Conservation (phyloP, 1,140 invertebrate species). For the Pentalonia nigronervosa region DNA sequence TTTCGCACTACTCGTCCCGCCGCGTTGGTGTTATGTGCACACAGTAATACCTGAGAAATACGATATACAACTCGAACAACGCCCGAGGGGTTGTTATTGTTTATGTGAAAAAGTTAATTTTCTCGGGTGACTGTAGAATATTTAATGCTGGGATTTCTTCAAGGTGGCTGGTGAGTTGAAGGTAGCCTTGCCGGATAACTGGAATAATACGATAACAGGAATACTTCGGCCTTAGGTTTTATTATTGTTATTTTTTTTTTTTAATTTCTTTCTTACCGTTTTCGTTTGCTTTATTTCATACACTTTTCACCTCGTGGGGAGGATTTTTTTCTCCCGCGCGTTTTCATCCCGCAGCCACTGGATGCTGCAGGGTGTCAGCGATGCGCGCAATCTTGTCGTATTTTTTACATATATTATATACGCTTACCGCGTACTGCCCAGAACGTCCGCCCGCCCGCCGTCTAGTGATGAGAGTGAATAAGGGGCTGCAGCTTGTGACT, state of each 20-base stretch:
- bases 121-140: constrained; percentile 44
- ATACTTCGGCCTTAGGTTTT: neutral
- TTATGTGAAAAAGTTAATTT: constrained; percentile 56
- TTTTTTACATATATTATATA: constrained; percentile 22
- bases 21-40: neutral
- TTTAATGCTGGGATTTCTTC: constrained; percentile 27
- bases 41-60: neutral
- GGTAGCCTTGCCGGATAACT: neutral
- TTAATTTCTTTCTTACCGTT: neutral
- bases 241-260: neutral
- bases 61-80: neutral
- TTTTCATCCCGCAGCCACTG: neutral
- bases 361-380: neutral
- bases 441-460: neutral
- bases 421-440: neutral
- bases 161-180: neutral
- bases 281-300: neutral
- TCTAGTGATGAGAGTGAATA: constrained; percentile 1
- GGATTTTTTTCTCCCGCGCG: neutral
- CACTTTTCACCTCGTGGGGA: neutral
- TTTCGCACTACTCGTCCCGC: neutral
- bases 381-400: neutral
- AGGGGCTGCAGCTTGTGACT: neutral
- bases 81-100: constrained; percentile 44
- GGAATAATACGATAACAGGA: constrained; percentile 32